Evolutionary conservation across 2,888 invertebrate species (phyloP).

Genomic region (Onthophagus sagittarius): DNA sequence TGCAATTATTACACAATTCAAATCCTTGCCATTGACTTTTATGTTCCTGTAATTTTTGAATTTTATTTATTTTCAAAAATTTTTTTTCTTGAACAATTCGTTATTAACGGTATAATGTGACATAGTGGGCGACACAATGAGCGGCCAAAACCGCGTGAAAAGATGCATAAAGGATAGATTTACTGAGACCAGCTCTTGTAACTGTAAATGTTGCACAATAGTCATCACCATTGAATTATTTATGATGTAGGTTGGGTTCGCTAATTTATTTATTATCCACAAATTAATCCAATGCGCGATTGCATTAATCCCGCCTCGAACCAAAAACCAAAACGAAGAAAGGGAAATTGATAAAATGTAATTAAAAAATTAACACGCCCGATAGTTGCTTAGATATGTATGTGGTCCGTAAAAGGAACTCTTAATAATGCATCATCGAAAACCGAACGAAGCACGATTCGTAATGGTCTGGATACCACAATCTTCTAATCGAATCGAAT

Average conservation of each 20-base stretch:
- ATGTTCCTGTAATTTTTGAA: not conserved
- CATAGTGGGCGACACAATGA: not conserved
- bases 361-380: not conserved
- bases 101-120: not conserved
- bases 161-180: not conserved
- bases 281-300: too few species aligned
- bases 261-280: too few species aligned
- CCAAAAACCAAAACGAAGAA: not conserved
- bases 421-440: not conserved
- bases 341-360: not conserved
- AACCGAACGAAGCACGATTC: not conserved
- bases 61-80: too few species aligned
- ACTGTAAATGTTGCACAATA: not conserved
- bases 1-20: not conserved
- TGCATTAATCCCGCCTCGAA: too few species aligned
- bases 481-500: too few species aligned
- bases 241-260: too few species aligned
- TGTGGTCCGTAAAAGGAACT: not conserved
- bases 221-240: too few species aligned
- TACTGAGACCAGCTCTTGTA: not conserved
- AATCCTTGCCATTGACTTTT: not conserved
- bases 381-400: too few species aligned
- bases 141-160: not conserved
- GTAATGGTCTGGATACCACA: too few species aligned
- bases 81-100: too few species aligned